Base-by-base conservation (phyloP, 1,140 invertebrate species). In the Pseudoatta argentina region DNA sequence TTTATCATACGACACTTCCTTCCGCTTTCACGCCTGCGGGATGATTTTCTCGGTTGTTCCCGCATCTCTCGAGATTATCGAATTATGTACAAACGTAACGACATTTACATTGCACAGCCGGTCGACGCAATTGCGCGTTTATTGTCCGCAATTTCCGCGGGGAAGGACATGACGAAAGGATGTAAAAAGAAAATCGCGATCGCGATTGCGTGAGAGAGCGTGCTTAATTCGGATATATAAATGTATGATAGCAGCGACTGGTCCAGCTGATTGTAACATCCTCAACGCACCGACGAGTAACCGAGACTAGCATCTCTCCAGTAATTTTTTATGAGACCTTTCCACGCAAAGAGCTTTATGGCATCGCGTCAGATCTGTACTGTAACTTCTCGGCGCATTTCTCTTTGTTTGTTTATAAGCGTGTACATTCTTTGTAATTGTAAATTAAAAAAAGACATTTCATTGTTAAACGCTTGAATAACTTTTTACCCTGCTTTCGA, bases 351-450 rank as follows among this genome's bases (percentile, higher is more conserved):
- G 44, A 90, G 61, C 59, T 88, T 90, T 82, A 82, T 76, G 71
- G 57, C 73, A 76, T 88, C 61, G 85, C 77, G 81, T 88, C 79
- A 71, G 86, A 86, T 89, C 83, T 77, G 59, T 86, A 88, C 78
- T 89, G 51, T 87, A 76, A 69, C 78, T 91, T 92, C 53, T 90
- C 75, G 89, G 85, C 78, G 82, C 77, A 90, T 90, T 88, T 89
- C 71, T 88, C 76, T 88, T 90, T 87, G 86, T 89, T 92, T 91
- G 72, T 92, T 92, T 92, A 91, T 88, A 90, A 92, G 78, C 67
- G 48, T 92, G 91, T 92, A 92, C 91, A 92, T 92, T 92, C 88
- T 92, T 92, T 92, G 89, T 91, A 92, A 92, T 83, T 92, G 79
- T 91, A 91, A 92, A 92, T 90, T 88, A 91, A 91, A 88, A 51